These are phyloP conservation scores for Canis aureus DNA, from an alignment of 2,113 vertebrate species.

Conservation along the genomic window DNA sequence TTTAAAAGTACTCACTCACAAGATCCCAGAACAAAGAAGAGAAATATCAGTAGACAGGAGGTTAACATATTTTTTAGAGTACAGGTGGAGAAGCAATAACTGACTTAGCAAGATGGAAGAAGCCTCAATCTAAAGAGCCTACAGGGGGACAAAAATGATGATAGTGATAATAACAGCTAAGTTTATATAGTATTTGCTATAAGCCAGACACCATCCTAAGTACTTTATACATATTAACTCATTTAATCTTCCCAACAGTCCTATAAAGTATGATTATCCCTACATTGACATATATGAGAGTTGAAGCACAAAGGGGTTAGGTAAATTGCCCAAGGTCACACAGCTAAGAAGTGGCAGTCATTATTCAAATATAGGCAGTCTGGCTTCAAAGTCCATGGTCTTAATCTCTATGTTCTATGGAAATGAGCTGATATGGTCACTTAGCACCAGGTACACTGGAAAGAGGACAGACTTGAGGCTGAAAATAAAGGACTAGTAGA, in stretches of 20 bases:
- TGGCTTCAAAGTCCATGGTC: neutral
- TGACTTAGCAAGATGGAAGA: neutral
- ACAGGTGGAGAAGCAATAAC: slow-evolving; percentile 5
- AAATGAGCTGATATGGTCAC: neutral
- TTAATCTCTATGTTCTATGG: neutral
- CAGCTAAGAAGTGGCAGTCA: slow-evolving; percentile 19
- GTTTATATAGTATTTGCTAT: slow-evolving; percentile 12
- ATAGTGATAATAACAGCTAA: slow-evolving; percentile 15
- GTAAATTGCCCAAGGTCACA: slow-evolving; percentile 1
- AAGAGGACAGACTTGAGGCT: neutral
- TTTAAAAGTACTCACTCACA: neutral
- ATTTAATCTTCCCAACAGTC: neutral
- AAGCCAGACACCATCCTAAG: neutral
- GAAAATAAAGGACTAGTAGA: neutral
- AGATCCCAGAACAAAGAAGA: slow-evolving; percentile 13
- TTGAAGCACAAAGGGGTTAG: slow-evolving; percentile 30
- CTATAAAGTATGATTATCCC: slow-evolving; percentile 16
- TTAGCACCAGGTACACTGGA: neutral
- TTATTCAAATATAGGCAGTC: slow-evolving; percentile 14
- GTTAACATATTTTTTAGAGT: slow-evolving; percentile 20
- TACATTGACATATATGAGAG: slow-evolving; percentile 24
- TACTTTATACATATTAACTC: slow-evolving; percentile 14
- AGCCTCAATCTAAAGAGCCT: slow-evolving; percentile 5
- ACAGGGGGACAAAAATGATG: neutral
- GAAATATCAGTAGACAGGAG: neutral